A percentile compares a stretch with the other conserved stretches of the same genome.
Conservation (phyloP, 2,888 invertebrate species). For the Dryadula phaetusa region DNA sequence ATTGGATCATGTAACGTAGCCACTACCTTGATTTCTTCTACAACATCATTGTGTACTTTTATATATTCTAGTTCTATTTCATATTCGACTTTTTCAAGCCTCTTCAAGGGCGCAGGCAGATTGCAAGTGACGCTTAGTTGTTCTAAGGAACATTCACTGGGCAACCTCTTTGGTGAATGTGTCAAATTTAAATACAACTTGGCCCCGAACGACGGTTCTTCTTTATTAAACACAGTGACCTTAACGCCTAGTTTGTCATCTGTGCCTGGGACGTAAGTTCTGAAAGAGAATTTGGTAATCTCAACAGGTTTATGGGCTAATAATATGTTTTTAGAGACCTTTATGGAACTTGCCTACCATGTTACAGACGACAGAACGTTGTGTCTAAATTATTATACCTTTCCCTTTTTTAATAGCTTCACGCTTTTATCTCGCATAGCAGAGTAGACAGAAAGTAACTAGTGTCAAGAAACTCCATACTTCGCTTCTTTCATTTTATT, state of each 20-base stretch:
- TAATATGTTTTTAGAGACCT: too few relatives aligned
- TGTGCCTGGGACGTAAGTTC: constrained; percentile 68
- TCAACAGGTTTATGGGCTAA: too few relatives aligned
- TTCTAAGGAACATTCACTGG: constrained; percentile 63
- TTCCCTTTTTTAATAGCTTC: too few relatives aligned
- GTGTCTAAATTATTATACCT: too few relatives aligned
- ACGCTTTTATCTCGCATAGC: too few relatives aligned
- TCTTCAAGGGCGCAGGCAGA: constrained; percentile 65
- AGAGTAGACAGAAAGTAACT: too few relatives aligned
- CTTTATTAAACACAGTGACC: constrained; percentile 62
- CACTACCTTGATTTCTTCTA: constrained; percentile 54
- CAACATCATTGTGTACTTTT: constrained; percentile 50
- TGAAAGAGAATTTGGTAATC: constrained; percentile 54
- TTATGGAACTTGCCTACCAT: too few relatives aligned
- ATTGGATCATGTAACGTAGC: constrained; percentile 62
- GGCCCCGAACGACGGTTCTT: constrained; percentile 75
- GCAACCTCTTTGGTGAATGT: constrained; percentile 64
- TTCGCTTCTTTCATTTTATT: too few relatives aligned
- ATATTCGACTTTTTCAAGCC: constrained; percentile 60
- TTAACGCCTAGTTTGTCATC: constrained; percentile 62
- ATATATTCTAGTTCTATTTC: constrained; percentile 70
- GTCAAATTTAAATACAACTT: constrained; percentile 64
- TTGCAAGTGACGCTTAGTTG: constrained; percentile 62
- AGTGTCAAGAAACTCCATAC: too few relatives aligned
- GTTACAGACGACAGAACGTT: too few relatives aligned